Conservation (phyloP, 2,113 vertebrate genomes). For the Lynx canadensis region DNA sequence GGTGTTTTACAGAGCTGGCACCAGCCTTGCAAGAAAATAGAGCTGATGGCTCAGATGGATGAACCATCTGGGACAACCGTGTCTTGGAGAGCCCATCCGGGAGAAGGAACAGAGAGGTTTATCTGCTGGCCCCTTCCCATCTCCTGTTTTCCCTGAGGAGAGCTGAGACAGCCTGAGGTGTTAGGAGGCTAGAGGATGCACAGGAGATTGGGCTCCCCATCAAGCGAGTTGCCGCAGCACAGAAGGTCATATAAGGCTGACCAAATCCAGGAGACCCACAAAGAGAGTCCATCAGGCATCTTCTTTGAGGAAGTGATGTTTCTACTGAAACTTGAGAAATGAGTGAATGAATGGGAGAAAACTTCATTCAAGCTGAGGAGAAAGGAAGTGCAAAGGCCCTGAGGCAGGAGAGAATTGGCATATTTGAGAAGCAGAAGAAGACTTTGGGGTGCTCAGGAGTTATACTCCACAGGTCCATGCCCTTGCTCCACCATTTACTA, state of each 20-base stretch:
- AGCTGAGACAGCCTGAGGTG: background rate
- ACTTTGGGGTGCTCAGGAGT: background rate
- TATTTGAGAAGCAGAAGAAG: background rate
- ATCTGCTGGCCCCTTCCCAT: background rate
- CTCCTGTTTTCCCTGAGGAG: background rate
- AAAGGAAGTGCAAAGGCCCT: background rate
- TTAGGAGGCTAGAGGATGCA: background rate
- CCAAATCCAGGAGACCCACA: background rate
- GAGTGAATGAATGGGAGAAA: background rate
- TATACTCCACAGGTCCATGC: no score
- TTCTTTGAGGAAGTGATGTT: background rate
- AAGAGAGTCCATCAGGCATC: background rate
- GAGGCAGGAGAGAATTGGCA: background rate
- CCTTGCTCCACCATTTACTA: background rate
- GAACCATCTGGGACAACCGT: background rate
- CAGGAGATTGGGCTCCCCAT: background rate
- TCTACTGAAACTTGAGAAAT: background rate
- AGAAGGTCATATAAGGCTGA: background rate
- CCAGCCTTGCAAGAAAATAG: background rate
- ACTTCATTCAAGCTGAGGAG: background rate
- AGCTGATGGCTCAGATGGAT: background rate
- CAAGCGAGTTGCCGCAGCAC: background rate
- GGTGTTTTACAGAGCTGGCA: background rate
- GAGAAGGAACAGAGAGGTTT: background rate
- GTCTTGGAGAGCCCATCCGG: no score